Evolutionary conservation across 1,140 invertebrate species (phyloP).

Genomic region (Rhizoglyphus robini): DNA sequence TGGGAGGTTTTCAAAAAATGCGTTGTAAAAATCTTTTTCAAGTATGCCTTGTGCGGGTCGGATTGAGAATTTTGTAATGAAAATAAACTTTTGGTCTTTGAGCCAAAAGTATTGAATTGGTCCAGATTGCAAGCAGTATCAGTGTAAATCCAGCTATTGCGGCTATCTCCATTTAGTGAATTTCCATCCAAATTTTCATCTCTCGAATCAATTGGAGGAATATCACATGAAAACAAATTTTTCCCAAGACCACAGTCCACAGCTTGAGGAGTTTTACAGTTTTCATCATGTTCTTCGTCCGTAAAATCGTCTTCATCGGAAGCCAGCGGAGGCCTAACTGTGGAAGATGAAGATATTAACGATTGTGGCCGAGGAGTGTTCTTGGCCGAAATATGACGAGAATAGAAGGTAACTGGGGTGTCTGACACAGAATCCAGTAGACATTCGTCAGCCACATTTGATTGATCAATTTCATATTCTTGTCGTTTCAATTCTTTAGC

Average conservation of each 20-base stretch:
- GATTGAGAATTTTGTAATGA: constrained; percentile 69
- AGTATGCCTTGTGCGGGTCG: constrained; percentile 70
- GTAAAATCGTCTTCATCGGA: constrained; percentile 25
- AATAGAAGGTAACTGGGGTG: constrained; percentile 9
- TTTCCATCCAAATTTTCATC: background rate
- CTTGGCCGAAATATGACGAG: background rate
- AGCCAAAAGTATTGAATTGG: constrained; percentile 55
- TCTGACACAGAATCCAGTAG: background rate
- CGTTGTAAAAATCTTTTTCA: constrained; percentile 35
- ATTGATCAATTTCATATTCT: constrained; percentile 52
- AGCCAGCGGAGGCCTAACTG: constrained; percentile 23
- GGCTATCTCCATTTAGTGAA: background rate
- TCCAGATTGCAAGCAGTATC: background rate
- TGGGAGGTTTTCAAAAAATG: background rate
- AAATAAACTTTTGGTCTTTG: constrained; percentile 58
- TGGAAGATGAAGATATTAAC: background rate
- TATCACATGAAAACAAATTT: constrained; percentile 9
- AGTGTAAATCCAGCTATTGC: constrained; percentile 16
- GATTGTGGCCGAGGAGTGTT: constrained; percentile 10
- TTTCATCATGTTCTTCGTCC: background rate
- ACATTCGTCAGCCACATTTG: background rate
- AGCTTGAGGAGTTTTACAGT: background rate
- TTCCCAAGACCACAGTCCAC: constrained; percentile 13
- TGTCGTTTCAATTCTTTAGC: constrained; percentile 42
- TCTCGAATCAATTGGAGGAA: constrained; percentile 1